Conservation (phyloP, 1,140 invertebrate species). For the Nixonia krombeini region DNA sequence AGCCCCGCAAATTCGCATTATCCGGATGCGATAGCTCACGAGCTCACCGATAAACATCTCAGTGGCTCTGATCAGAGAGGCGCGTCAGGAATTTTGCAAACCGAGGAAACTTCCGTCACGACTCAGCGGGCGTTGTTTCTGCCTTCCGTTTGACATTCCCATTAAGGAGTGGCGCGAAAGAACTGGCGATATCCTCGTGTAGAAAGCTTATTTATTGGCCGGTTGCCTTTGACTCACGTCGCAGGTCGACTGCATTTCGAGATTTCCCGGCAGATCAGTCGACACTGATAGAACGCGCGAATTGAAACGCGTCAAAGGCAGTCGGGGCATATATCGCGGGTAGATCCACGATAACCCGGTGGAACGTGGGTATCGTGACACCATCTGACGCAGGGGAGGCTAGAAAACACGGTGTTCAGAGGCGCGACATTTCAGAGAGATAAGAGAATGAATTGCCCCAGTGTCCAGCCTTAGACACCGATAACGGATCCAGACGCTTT, state of each 20-base stretch:
- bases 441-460: slow-evolving; percentile 20
- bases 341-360: slow-evolving; percentile 19
- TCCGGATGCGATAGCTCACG: too few relatives aligned
- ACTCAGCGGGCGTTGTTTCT: neutral
- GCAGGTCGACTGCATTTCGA: too few relatives aligned
- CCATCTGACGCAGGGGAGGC: slow-evolving; percentile 18
- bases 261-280: slow-evolving; percentile 17
- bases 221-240: neutral
- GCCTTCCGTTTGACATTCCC: neutral
- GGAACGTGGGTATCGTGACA: slow-evolving; percentile 21
- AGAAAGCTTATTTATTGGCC: slow-evolving; percentile 18
- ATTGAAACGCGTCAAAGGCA: slow-evolving; percentile 30
- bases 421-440: slow-evolving; percentile 4
- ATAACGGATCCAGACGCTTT: too few relatives aligned
- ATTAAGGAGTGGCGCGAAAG: slow-evolving; percentile 9
- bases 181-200: slow-evolving; percentile 1
- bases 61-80: too few relatives aligned
- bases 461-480: too few relatives aligned
- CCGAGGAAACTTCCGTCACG: too few relatives aligned
- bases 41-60: too few relatives aligned
- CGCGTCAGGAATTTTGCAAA: too few relatives aligned
- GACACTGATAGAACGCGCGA: slow-evolving; percentile 19
- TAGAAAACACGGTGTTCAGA: slow-evolving; percentile 8
- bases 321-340: slow-evolving; percentile 11
- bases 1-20: too few relatives aligned